These are phyloP conservation scores for Phymatocera aterrima DNA, from an alignment of 2,888 invertebrate genomes.

Conservation along the genomic window DNA sequence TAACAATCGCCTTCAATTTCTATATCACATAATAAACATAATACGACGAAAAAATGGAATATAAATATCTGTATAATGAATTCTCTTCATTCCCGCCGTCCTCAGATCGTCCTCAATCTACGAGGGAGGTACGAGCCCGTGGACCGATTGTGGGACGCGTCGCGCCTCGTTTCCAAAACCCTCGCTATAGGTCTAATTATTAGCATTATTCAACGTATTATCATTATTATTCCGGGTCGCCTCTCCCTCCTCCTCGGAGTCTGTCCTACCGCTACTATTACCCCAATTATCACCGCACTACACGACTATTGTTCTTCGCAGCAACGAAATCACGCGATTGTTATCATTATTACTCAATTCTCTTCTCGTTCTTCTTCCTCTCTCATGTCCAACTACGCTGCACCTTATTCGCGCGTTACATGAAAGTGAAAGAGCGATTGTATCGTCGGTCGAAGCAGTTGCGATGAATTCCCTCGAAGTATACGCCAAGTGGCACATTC, in stretches of 20 bases:
- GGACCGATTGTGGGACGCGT: not conserved
- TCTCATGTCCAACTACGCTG: too few species aligned
- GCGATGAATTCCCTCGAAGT: too few species aligned
- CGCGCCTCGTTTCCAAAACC: not conserved
- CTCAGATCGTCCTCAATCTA: too few species aligned
- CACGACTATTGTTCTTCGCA: not conserved
- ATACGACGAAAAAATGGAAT: not conserved
- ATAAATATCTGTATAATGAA: conserved; percentile 27
- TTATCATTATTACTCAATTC: not conserved
- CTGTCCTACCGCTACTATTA: not conserved
- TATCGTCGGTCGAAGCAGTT: too few species aligned
- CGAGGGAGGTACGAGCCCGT: not conserved
- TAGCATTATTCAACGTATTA: conserved; percentile 8
- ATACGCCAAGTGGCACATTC: too few species aligned
- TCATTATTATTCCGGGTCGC: not conserved
- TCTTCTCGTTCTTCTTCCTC: too few species aligned
- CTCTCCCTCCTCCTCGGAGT: not conserved
- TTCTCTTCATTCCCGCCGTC: not conserved
- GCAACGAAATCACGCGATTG: too few species aligned
- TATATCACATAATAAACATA: not conserved
- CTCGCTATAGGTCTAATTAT: conserved; percentile 14
- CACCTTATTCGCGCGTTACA: too few species aligned
- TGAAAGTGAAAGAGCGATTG: too few species aligned
- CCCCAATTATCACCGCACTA: not conserved
- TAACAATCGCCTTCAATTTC: not conserved